These are phyloP conservation scores for Hystrix brachyura DNA, from an alignment of 2,113 vertebrate species.

Conservation along the genomic window DNA sequence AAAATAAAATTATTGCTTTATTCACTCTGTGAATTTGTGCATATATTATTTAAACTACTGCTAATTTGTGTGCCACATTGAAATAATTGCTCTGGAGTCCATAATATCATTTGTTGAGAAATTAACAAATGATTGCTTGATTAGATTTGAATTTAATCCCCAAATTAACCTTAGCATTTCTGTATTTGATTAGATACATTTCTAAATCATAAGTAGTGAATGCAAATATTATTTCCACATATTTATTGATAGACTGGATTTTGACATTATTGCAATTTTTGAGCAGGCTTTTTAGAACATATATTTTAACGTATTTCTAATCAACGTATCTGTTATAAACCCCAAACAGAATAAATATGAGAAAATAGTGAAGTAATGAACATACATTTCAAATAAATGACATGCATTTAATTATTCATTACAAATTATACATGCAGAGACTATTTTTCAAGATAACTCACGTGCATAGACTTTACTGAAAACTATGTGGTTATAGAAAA, in stretches of 20 bases:
- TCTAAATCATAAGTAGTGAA: slow-evolving; percentile 51
- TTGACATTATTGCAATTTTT: background rate
- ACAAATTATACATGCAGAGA: background rate
- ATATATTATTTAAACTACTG: slow-evolving; percentile 69
- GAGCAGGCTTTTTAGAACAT: background rate
- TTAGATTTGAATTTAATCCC: slow-evolving; percentile 58
- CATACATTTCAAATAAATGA: slow-evolving; percentile 17
- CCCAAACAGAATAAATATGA: background rate
- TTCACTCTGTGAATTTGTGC: slow-evolving; percentile 45
- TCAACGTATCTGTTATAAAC: background rate
- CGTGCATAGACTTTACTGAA: background rate
- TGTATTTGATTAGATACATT: background rate
- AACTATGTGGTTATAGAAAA: background rate
- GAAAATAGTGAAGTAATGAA: background rate
- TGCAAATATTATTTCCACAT: background rate
- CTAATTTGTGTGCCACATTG: slow-evolving; percentile 58
- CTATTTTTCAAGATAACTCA: background rate
- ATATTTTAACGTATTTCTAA: background rate
- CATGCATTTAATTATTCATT: background rate
- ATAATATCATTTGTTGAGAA: slow-evolving; percentile 70
- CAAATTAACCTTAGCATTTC: slow-evolving; percentile 29
- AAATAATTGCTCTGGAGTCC: slow-evolving; percentile 69
- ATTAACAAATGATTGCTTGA: slow-evolving; percentile 53
- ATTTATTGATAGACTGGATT: background rate
- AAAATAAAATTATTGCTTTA: slow-evolving; percentile 73